A percentile compares a stretch with the other conserved stretches of the same genome.
These are phyloP conservation scores for Acrocyrtus sp. DNA, from an alignment of 2,888 invertebrate species.

Conservation along the genomic window DNA sequence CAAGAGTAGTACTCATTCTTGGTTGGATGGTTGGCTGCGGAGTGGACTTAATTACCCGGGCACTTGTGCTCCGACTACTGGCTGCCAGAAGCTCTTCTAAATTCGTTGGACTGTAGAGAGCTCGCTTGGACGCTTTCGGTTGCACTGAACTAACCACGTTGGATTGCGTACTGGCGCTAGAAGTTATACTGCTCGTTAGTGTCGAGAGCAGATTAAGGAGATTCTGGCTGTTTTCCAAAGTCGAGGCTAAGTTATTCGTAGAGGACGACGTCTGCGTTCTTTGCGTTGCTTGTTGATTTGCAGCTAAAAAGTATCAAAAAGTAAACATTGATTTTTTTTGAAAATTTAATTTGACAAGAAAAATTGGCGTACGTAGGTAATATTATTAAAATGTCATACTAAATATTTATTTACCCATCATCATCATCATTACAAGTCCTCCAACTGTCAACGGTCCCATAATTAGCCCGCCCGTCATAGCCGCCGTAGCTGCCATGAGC, in stretches of 20 bases:
- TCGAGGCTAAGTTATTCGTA: slow-evolving; percentile 8
- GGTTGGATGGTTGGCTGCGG: neutral
- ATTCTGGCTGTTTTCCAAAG: slow-evolving; percentile 36
- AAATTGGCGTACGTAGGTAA: too few relatives aligned
- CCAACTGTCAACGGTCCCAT: slow-evolving; percentile 59
- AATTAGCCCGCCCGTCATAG: slow-evolving; percentile 55
- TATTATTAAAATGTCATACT: too few relatives aligned
- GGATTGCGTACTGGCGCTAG: slow-evolving; percentile 9
- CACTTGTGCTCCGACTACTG: slow-evolving; percentile 18
- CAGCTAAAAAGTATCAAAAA: slow-evolving; percentile 14
- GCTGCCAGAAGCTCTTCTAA: slow-evolving; percentile 26
- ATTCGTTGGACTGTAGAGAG: slow-evolving; percentile 20
- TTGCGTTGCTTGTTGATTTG: slow-evolving; percentile 44
- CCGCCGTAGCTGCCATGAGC: slow-evolving; percentile 39
- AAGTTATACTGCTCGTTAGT: slow-evolving; percentile 11
- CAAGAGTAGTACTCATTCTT: neutral
- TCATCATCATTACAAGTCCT: slow-evolving; percentile 58
- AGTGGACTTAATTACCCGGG: slow-evolving; percentile 12
- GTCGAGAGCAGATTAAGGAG: slow-evolving; percentile 30
- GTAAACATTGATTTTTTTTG: too few relatives aligned
- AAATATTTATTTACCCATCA: slow-evolving; percentile 58
- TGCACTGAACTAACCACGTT: neutral
- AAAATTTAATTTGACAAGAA: too few relatives aligned
- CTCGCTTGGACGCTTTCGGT: slow-evolving; percentile 31
- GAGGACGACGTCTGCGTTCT: slow-evolving; percentile 1